phyloP scores from a whole-genome alignment of 2,888 invertebrate genomes.

The Drosophila nigritarsus region DNA sequence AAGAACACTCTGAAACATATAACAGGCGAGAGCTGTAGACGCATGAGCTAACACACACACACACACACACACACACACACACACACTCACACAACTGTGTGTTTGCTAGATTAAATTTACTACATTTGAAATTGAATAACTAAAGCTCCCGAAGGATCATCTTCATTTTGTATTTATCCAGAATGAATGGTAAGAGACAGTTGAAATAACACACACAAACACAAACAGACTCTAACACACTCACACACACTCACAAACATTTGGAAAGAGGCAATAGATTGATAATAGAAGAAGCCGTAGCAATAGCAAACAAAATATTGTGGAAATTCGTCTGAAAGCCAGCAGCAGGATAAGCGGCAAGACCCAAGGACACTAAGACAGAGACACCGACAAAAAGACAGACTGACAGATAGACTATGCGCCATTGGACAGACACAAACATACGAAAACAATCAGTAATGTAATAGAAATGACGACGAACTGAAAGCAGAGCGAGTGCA shows the following conservation, averaged over 20 bases:
- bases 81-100: constrained; percentile 38
- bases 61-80: constrained; percentile 1
- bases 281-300: constrained; percentile 64
- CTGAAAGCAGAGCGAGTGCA: constrained; percentile 25
- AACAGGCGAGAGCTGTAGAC: constrained; percentile 18
- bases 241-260: constrained; percentile 10
- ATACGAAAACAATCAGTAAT: constrained; percentile 77
- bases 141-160: constrained; percentile 81
- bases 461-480: constrained; percentile 72
- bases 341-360: constrained; percentile 46
- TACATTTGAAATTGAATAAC: constrained; percentile 81
- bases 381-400: constrained; percentile 8
- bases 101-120: constrained; percentile 80
- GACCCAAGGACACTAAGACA: constrained; percentile 20
- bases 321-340: constrained; percentile 66
- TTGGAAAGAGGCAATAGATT: constrained; percentile 53
- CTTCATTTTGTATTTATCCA: constrained; percentile 82
- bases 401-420: constrained; percentile 21
- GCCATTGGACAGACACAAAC: constrained; percentile 48
- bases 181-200: constrained; percentile 80
- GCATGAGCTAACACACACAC: constrained; percentile 28
- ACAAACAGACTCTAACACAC: constrained; percentile 1
- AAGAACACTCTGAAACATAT: constrained; percentile 16
- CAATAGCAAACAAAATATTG: constrained; percentile 71
- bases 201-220: constrained; percentile 66